These are phyloP conservation scores for Scartelaos histophorus DNA, from an alignment of 2,113 vertebrate genomes.

Conservation along the genomic window DNA sequence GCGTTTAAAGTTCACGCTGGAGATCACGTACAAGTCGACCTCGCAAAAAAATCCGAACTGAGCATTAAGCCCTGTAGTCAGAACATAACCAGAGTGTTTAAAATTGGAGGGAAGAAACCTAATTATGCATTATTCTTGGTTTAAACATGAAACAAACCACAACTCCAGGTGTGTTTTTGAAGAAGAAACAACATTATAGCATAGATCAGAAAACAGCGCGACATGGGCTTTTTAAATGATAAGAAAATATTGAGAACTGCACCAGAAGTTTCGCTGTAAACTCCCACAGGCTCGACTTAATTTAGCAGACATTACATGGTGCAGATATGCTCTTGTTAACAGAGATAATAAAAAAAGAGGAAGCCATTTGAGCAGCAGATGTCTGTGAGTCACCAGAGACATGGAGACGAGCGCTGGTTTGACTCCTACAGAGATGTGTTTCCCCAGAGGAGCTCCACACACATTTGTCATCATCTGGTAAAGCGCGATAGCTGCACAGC, in stretches of 20 bases:
- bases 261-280: slow-evolving; percentile 10
- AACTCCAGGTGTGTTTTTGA: too few relatives aligned
- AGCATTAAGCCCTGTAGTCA: too few relatives aligned
- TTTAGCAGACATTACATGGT: slow-evolving; percentile 15
- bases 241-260: not conserved
- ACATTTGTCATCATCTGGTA: slow-evolving; percentile 1
- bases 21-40: too few relatives aligned
- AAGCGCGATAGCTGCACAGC: not conserved
- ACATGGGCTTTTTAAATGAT: not conserved
- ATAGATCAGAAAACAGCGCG: too few relatives aligned
- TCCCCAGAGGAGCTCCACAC: slow-evolving; percentile 5
- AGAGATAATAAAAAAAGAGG: slow-evolving; percentile 32
- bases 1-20: too few relatives aligned
- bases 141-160: too few relatives aligned
- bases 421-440: not conserved
- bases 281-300: slow-evolving; percentile 16
- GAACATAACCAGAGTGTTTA: too few relatives aligned
- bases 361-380: slow-evolving; percentile 27
- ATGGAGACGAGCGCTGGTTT: slow-evolving; percentile 1
- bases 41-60: too few relatives aligned
- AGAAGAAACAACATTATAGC: too few relatives aligned
- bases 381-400: slow-evolving; percentile 30
- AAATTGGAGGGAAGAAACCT: too few relatives aligned
- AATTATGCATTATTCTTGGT: too few relatives aligned
- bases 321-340: slow-evolving; percentile 30